Conservation (phyloP, 1,140 invertebrate genomes). For the Aradophagus sp. region DNA sequence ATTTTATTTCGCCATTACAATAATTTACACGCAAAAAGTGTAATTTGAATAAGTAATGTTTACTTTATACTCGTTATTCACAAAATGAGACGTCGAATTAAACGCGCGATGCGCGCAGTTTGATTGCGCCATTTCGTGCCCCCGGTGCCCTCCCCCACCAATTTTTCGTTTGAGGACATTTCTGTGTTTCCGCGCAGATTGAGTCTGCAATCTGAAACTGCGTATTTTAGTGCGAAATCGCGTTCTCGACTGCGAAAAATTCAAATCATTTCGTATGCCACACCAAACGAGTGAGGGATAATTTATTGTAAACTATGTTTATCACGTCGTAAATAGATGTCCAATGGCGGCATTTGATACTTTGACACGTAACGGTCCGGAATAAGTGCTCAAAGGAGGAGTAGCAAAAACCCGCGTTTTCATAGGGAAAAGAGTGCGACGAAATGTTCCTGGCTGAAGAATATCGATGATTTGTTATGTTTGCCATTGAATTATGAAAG, state of each 20-base stretch:
- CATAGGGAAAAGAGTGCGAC: too few species aligned
- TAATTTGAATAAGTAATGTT: slow-evolving; percentile 17
- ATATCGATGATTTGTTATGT: too few species aligned
- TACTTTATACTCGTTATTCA: slow-evolving; percentile 5
- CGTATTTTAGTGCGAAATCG: slow-evolving; percentile 34
- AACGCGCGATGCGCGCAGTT: slow-evolving; percentile 1
- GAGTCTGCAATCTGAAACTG: slow-evolving; percentile 32
- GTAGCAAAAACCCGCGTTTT: too few species aligned
- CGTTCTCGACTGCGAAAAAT: slow-evolving; percentile 5
- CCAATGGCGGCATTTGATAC: slow-evolving; percentile 48
- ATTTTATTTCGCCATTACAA: slow-evolving; percentile 20
- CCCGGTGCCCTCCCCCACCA: too few species aligned
- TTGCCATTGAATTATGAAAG: too few species aligned
- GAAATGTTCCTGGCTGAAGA: too few species aligned
- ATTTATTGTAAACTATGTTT: slow-evolving; percentile 52
- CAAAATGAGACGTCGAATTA: slow-evolving; percentile 18
- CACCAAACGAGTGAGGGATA: slow-evolving; percentile 12
- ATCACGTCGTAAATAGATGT: slow-evolving; percentile 45
- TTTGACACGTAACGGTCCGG: slow-evolving; percentile 45
- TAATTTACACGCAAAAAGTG: slow-evolving; percentile 19
- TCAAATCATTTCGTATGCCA: slow-evolving; percentile 31
- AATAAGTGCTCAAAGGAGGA: slow-evolving; percentile 12
- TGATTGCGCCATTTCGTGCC: background rate
- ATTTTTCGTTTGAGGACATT: slow-evolving; percentile 1
- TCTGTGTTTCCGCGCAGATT: slow-evolving; percentile 9